Conservation (phyloP, 2,888 invertebrate species). For the Petrophora chlorosata region DNA sequence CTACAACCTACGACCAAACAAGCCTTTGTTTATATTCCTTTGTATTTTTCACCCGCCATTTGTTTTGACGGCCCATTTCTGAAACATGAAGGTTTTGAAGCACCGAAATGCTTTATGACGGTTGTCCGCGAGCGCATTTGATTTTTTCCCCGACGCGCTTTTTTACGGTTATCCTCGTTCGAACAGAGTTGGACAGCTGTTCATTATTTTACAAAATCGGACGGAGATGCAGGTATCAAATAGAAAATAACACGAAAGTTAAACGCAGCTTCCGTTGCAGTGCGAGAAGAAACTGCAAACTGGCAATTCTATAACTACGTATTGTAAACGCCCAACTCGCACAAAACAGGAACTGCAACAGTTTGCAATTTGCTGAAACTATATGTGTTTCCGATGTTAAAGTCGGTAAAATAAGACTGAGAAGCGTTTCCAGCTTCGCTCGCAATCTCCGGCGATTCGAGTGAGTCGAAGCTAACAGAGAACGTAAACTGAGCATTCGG, state of each 20-base stretch:
- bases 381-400: slow-evolving; percentile 35
- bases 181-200: slow-evolving; percentile 27
- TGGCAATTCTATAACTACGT: slow-evolving; percentile 26
- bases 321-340: slow-evolving; percentile 21
- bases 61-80: slow-evolving; percentile 72
- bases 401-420: slow-evolving; percentile 31
- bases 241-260: slow-evolving; percentile 30
- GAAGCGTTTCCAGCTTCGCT: slow-evolving; percentile 25
- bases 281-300: slow-evolving; percentile 29
- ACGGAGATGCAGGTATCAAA: too few relatives aligned
- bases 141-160: slow-evolving; percentile 59
- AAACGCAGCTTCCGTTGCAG: slow-evolving; percentile 27
- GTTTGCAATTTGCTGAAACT: slow-evolving; percentile 33
- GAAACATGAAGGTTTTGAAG: slow-evolving; percentile 63
- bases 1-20: slow-evolving; percentile 66
- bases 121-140: slow-evolving; percentile 46
- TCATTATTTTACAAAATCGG: slow-evolving; percentile 27
- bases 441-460: slow-evolving; percentile 22
- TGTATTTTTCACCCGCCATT: slow-evolving; percentile 78
- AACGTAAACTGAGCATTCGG: slow-evolving; percentile 42
- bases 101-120: slow-evolving; percentile 60
- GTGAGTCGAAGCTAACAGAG: slow-evolving; percentile 38
- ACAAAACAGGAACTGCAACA: slow-evolving; percentile 34
- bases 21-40: slow-evolving; percentile 78
- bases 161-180: slow-evolving; percentile 36